These are phyloP conservation scores for Hylaea fasciaria DNA, from an alignment of 2,888 invertebrate genomes.

Conservation along the genomic window DNA sequence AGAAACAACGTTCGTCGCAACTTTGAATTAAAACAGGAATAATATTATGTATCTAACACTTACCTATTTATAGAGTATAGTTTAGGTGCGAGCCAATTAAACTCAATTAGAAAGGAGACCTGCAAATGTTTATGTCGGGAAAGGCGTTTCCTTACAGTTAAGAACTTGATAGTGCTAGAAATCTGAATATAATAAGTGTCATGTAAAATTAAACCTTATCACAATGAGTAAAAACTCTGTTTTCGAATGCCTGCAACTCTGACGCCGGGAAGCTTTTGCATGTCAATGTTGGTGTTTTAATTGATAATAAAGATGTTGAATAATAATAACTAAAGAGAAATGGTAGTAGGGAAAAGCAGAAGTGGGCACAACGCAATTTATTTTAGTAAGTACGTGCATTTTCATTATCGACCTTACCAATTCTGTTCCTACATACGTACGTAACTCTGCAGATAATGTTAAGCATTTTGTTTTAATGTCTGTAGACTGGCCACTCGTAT, in stretches of 20 bases:
- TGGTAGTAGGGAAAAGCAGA: neutral
- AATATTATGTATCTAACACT: constrained; percentile 17
- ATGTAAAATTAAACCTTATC: no score
- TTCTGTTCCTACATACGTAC: no score
- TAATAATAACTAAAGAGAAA: neutral
- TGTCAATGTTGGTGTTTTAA: constrained; percentile 6
- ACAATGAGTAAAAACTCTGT: no score
- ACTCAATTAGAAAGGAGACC: constrained; percentile 36
- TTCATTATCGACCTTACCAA: no score
- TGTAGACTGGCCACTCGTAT: no score
- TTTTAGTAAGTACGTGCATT: no score
- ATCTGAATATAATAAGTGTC: constrained; percentile 8
- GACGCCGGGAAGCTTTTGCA: constrained; percentile 8
- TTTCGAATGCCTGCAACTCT: no score
- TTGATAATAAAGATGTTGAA: constrained; percentile 2
- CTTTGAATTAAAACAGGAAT: constrained; percentile 4
- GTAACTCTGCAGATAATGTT: no score
- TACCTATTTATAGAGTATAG: constrained; percentile 1
- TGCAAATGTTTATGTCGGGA: constrained; percentile 29
- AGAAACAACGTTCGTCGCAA: neutral
- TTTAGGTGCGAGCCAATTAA: constrained; percentile 23
- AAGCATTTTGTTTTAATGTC: no score
- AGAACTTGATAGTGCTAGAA: constrained; percentile 25
- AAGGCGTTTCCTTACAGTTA: constrained; percentile 33
- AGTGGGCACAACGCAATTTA: no score